Conservation (phyloP, 2,888 invertebrate genomes). For the Drosophila putrida region DNA sequence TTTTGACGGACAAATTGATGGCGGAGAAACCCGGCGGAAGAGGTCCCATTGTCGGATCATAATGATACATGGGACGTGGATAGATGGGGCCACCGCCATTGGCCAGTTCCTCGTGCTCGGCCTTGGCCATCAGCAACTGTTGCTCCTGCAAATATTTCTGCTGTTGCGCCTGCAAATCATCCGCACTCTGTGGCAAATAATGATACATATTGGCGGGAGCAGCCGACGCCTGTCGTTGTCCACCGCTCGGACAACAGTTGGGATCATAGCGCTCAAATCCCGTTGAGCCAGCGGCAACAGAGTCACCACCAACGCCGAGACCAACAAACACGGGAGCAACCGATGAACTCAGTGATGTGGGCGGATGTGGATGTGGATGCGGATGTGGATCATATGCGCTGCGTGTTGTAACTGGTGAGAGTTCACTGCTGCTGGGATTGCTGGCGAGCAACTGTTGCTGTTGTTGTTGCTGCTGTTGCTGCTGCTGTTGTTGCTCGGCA, state of each 20-base stretch:
- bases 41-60: conserved; percentile 90
- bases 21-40: conserved; percentile 92
- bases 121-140: conserved; percentile 88
- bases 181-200: conserved; percentile 86
- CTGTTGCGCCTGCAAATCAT: conserved; percentile 87
- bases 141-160: conserved; percentile 88
- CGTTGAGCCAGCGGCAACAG: conserved; percentile 81
- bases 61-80: conserved; percentile 94
- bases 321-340: conserved; percentile 70
- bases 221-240: conserved; percentile 47
- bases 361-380: conserved; percentile 70
- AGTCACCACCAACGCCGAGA: conserved; percentile 39
- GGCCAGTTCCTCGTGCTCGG: conserved; percentile 88
- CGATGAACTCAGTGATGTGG: conserved; percentile 42
- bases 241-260: conserved; percentile 77
- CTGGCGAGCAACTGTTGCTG: conserved; percentile 60
- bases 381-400: conserved; percentile 75
- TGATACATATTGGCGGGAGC: conserved; percentile 88
- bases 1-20: conserved; percentile 94
- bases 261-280: conserved; percentile 89
- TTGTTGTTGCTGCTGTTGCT: conserved; percentile 52
- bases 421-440: conserved; percentile 67
- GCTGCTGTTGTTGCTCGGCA: conserved; percentile 61
- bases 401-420: conserved; percentile 76
- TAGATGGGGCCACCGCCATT: conserved; percentile 89